Evolutionary conservation across 2,113 vertebrate species (phyloP).

Genomic region (Tragulus kanchil): DNA sequence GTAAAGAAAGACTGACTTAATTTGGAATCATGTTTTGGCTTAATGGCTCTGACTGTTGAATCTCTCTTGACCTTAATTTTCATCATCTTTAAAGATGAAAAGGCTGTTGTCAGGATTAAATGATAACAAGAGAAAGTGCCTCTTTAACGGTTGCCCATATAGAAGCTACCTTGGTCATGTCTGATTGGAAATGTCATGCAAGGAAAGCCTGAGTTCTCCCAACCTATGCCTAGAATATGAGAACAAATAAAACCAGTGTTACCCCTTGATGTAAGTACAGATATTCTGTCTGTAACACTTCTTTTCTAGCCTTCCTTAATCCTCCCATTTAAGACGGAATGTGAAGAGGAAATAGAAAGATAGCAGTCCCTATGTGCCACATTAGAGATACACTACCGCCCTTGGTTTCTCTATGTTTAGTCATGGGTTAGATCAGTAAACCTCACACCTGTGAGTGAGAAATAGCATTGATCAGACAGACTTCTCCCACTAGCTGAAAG

Average conservation of each 20-base stretch:
- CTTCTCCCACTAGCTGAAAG: conserved; percentile 84
- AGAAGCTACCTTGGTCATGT: background rate
- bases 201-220: background rate
- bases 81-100: background rate
- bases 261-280: background rate
- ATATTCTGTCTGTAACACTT: background rate
- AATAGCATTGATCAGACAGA: conserved; percentile 88
- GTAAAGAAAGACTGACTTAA: background rate
- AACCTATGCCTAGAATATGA: background rate
- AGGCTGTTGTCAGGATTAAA: background rate
- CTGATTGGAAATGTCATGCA: background rate
- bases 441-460: conserved; percentile 69
- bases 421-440: conserved; percentile 70
- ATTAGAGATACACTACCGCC: conserved; percentile 56
- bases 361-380: conserved; percentile 34
- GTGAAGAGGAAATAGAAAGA: conserved; percentile 47
- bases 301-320: background rate
- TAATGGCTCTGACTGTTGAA: background rate
- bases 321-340: conserved; percentile 42
- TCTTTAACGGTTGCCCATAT: background rate
- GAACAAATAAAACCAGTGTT: background rate
- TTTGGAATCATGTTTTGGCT: background rate
- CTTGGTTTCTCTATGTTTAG: conserved; percentile 78
- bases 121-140: background rate
- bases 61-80: background rate